Evolutionary conservation across 2,888 invertebrate species (phyloP).

Genomic region (Drosophila bunnanda): DNA sequence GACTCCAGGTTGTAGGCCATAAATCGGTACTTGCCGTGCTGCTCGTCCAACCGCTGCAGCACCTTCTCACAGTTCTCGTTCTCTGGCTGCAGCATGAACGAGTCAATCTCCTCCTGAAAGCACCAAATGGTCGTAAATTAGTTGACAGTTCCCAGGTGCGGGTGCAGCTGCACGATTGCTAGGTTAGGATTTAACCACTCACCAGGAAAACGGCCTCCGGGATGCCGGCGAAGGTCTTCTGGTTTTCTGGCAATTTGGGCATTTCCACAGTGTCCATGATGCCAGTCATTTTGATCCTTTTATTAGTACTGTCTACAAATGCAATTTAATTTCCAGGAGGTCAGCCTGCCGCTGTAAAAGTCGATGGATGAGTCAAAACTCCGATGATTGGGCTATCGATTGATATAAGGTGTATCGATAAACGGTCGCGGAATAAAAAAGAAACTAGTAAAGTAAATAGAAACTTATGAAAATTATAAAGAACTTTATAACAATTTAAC

Average conservation of each 20-base stretch:
- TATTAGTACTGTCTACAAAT: slow-evolving; percentile 38
- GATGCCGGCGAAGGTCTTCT: slow-evolving; percentile 91
- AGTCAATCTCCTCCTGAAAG: slow-evolving; percentile 95
- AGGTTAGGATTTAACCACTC: slow-evolving; percentile 85
- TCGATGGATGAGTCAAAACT: slow-evolving; percentile 39
- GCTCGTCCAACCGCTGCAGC: slow-evolving; percentile 94
- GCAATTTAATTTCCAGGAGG: slow-evolving; percentile 67
- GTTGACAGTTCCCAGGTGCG: slow-evolving; percentile 45
- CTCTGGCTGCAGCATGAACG: slow-evolving; percentile 93
- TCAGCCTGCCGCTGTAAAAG: slow-evolving; percentile 46
- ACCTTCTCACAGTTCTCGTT: slow-evolving; percentile 94
- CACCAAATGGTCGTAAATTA: slow-evolving; percentile 46
- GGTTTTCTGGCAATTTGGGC: slow-evolving; percentile 84
- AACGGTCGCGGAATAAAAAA: not conserved
- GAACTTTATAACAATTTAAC: not conserved
- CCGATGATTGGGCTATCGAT: slow-evolving; percentile 9
- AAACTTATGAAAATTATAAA: not conserved
- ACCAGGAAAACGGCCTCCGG: slow-evolving; percentile 95
- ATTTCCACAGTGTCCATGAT: slow-evolving; percentile 83
- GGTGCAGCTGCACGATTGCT: slow-evolving; percentile 36
- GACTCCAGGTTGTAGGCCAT: slow-evolving; percentile 97
- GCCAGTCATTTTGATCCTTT: slow-evolving; percentile 77
- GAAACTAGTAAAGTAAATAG: not conserved
- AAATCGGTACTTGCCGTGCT: slow-evolving; percentile 97
- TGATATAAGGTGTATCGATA: slow-evolving; percentile 6